Percentiles rank a stretch among this genome's conserved stretches.
Evolutionary conservation across 2,797 vertebrate species (phyloP).

Genomic region (Cyprinodon diabolis): DNA sequence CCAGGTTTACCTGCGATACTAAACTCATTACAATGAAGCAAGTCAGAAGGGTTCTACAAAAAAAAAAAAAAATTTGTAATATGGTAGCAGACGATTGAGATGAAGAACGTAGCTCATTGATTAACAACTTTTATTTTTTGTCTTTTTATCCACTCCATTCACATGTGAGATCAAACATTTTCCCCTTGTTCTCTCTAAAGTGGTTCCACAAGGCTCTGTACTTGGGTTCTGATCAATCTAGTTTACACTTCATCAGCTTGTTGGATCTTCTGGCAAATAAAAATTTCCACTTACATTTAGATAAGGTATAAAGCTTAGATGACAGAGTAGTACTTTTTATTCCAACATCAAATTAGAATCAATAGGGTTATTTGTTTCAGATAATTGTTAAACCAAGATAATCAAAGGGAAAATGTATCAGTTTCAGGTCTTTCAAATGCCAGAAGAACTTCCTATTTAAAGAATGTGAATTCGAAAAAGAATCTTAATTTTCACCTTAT

Average conservation of each 20-base stretch:
- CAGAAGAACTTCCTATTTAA: too few species aligned
- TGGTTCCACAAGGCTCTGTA: not conserved
- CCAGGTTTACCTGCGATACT: constrained; percentile 26
- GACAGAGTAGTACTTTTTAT: too few species aligned
- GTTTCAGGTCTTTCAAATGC: too few species aligned
- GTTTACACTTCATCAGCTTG: not conserved
- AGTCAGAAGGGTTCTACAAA: not conserved
- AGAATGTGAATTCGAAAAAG: not conserved
- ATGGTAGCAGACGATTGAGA: too few species aligned
- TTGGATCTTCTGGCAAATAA: not conserved
- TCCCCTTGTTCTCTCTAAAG: not conserved
- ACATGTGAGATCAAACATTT: not conserved
- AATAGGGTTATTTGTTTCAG: not conserved
- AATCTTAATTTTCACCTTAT: not conserved
- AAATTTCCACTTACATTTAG: not conserved
- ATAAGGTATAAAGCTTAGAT: not conserved
- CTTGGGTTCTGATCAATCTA: not conserved
- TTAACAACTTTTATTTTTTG: too few species aligned
- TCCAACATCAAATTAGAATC: not conserved
- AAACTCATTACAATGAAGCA: constrained; percentile 6
- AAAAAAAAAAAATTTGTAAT: not conserved
- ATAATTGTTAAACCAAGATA: not conserved
- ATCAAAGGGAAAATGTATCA: not conserved
- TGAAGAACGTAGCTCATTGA: too few species aligned
- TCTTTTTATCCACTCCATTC: not conserved